phyloP scores from a whole-genome alignment of 2,113 vertebrate species.

The Anser brachyrhynchus region DNA sequence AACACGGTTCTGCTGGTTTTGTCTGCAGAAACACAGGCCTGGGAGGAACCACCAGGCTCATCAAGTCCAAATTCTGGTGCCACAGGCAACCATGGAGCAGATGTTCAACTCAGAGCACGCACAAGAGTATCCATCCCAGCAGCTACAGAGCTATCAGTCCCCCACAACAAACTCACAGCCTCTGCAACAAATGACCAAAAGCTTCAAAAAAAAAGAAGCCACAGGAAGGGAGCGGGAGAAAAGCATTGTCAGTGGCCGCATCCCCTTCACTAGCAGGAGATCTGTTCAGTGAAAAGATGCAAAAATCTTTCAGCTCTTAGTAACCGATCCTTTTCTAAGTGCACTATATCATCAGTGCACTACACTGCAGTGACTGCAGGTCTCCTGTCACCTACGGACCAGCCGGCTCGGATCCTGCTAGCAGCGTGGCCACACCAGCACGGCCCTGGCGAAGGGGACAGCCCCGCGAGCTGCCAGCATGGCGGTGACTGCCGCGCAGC shows the following conservation, averaged over 20 bases:
- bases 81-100: background rate
- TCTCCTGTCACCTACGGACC: background rate
- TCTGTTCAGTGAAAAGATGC: background rate
- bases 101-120: background rate
- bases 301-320: background rate
- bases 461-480: constrained; percentile 11
- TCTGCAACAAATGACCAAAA: background rate
- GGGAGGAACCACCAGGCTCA: background rate
- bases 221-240: background rate
- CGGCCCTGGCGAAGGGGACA: background rate
- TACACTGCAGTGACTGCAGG: background rate
- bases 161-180: background rate
- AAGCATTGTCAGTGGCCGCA: background rate
- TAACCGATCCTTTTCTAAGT: background rate
- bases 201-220: background rate
- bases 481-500: background rate
- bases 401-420: background rate
- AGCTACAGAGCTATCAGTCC: background rate
- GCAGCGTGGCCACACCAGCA: background rate
- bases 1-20: background rate
- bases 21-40: background rate
- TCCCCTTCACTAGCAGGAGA: background rate
- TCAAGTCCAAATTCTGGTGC: background rate
- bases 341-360: background rate
- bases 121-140: background rate